A percentile compares a stretch with the other conserved stretches of the same genome.
Evolutionary conservation across 2,888 invertebrate genomes (phyloP).

Genomic region (Seira musarum): DNA sequence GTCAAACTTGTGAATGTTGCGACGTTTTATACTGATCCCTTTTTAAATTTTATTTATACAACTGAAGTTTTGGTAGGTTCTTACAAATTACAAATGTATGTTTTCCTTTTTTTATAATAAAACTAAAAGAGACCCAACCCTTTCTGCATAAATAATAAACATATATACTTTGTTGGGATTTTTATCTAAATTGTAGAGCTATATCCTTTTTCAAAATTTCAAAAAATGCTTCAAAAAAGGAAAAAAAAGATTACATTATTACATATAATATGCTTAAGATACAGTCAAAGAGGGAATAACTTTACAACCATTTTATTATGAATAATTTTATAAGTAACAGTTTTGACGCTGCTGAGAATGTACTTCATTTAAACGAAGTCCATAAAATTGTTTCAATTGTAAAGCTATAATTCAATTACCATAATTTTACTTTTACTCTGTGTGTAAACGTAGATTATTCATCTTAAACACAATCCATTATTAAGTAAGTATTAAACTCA

Average conservation of each 20-base stretch:
- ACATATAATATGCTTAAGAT: too few species aligned
- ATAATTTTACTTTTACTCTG: not conserved
- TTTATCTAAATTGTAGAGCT: slow-evolving; percentile 8
- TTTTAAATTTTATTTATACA: slow-evolving; percentile 46
- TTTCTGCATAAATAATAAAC: slow-evolving; percentile 47
- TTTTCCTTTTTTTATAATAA: slow-evolving; percentile 31
- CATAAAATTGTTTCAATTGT: slow-evolving; percentile 28
- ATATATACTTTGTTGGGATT: slow-evolving; percentile 36
- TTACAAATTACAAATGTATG: slow-evolving; percentile 35
- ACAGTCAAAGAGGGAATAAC: not conserved
- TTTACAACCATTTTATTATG: slow-evolving; percentile 15
- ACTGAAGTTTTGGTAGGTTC: slow-evolving; percentile 45
- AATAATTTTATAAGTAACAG: slow-evolving; percentile 4
- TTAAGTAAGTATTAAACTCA: not conserved
- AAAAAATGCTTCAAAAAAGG: not conserved
- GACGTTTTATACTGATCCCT: slow-evolving; percentile 33
- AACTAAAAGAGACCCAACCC: slow-evolving; percentile 52
- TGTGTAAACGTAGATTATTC: not conserved
- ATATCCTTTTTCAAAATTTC: not conserved
- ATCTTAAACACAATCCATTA: slow-evolving; percentile 1
- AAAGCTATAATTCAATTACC: slow-evolving; percentile 36
- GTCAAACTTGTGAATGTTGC: too few species aligned
- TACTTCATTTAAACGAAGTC: slow-evolving; percentile 36
- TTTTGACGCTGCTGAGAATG: not conserved
- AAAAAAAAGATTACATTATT: too few species aligned